phyloP scores from a whole-genome alignment of 2,888 invertebrate species.

The Lapara coniferarum region DNA sequence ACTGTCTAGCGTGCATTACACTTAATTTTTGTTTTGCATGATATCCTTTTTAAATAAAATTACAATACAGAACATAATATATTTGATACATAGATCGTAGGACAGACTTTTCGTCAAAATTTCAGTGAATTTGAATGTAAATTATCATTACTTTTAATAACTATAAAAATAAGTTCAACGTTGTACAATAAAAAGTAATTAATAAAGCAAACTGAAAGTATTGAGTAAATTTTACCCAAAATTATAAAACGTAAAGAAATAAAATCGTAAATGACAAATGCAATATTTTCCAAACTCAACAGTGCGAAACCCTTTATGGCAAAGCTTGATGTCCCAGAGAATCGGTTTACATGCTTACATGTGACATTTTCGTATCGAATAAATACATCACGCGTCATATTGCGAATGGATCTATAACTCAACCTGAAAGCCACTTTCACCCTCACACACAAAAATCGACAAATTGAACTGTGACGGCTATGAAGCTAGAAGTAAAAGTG shows the following conservation, averaged over 20 bases:
- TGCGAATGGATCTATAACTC: not conserved
- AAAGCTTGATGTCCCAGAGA: not conserved
- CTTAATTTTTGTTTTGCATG: not conserved
- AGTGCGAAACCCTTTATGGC: not conserved
- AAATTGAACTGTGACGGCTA: not conserved
- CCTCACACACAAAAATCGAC: slow-evolving; percentile 6
- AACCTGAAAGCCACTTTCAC: slow-evolving; percentile 4
- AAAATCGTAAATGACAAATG: not conserved
- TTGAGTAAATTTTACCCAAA: not conserved
- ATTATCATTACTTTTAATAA: too few species aligned
- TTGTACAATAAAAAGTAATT: too few species aligned
- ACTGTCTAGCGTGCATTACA: not conserved
- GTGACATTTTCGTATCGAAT: slow-evolving; percentile 14
- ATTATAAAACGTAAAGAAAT: not conserved
- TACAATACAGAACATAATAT: too few species aligned
- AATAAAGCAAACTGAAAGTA: not conserved
- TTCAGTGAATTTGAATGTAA: too few species aligned
- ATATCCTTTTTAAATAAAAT: not conserved
- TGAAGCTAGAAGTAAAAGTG: too few species aligned
- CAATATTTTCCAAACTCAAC: not conserved
- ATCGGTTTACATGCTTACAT: not conserved
- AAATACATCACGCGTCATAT: slow-evolving; percentile 3
- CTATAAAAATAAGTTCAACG: too few species aligned
- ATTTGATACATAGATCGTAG: too few species aligned
- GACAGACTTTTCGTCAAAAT: too few species aligned